phyloP scores from a whole-genome alignment of 2,797 vertebrate species.

The Aeoliscus strigatus region DNA sequence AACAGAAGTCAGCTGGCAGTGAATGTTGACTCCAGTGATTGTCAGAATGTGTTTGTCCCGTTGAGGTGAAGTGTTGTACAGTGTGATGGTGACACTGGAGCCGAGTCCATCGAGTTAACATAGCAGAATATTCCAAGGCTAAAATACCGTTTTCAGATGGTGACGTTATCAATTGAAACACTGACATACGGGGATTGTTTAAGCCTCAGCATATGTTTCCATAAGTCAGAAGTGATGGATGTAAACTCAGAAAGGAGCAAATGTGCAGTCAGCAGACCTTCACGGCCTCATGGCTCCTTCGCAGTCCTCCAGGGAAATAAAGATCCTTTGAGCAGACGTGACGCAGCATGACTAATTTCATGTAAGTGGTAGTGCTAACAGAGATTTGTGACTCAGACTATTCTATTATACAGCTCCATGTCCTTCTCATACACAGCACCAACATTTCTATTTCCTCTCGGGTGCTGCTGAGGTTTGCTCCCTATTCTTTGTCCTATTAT shows the following conservation, averaged over 20 bases:
- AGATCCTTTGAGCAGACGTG: background rate
- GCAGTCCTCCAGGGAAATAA: background rate
- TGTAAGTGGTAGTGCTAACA: conserved; percentile 3
- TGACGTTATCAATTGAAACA: too few relatives aligned
- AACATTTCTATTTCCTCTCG: conserved; percentile 10
- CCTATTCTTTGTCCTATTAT: conserved; percentile 17
- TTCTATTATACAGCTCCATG: conserved; percentile 7
- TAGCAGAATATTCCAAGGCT: too few relatives aligned
- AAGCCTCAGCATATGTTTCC: background rate
- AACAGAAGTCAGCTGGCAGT: too few relatives aligned
- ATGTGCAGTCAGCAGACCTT: conserved; percentile 1
- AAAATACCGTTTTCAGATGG: too few relatives aligned
- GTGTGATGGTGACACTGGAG: too few relatives aligned
- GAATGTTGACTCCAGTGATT: too few relatives aligned
- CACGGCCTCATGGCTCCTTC: background rate
- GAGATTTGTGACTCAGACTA: background rate
- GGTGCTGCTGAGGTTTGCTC: conserved; percentile 5
- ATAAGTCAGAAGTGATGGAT: background rate
- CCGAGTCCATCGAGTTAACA: too few relatives aligned
- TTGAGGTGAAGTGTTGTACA: too few relatives aligned
- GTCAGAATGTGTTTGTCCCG: too few relatives aligned
- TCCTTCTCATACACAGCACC: conserved; percentile 5
- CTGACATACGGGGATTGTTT: too few relatives aligned
- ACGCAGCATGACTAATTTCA: conserved; percentile 5
- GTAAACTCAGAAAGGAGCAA: background rate